These are phyloP conservation scores for Sesamia inferens DNA, from an alignment of 2,888 invertebrate species.

Conservation along the genomic window DNA sequence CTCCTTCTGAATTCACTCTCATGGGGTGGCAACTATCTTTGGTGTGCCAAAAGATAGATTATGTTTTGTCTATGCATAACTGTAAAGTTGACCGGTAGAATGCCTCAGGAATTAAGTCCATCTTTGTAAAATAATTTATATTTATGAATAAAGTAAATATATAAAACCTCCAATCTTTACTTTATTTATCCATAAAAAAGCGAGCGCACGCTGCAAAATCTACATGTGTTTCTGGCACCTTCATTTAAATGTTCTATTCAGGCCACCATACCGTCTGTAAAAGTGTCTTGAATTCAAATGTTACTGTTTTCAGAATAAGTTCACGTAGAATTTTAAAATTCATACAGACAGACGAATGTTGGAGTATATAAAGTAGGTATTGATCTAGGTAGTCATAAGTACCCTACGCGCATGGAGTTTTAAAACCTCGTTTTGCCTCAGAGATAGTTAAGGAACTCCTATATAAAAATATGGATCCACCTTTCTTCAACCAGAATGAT, in stretches of 20 bases:
- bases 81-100: too few species aligned
- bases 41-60: too few species aligned
- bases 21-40: too few species aligned
- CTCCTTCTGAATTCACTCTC: too few species aligned
- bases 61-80: too few species aligned
- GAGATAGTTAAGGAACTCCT: conserved; percentile 9
- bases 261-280: conserved; percentile 33
- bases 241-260: conserved; percentile 45
- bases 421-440: conserved; percentile 31
- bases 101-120: too few species aligned
- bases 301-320: conserved; percentile 51
- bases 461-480: conserved; percentile 11
- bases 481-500: conserved; percentile 1
- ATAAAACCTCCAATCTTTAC: not conserved
- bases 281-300: conserved; percentile 54
- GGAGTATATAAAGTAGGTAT: conserved; percentile 30
- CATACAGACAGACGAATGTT: conserved; percentile 47
- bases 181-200: conserved; percentile 16
- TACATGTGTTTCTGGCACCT: conserved; percentile 40
- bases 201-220: conserved; percentile 13
- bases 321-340: conserved; percentile 61
- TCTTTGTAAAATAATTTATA: too few species aligned
- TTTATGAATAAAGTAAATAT: too few species aligned
- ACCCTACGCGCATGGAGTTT: conserved; percentile 23
- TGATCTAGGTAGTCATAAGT: conserved; percentile 26